Percentiles rank a stretch among this genome's conserved stretches.
phyloP scores from a whole-genome alignment of 2,888 invertebrate species.

The Rugalucina vietnamica region DNA sequence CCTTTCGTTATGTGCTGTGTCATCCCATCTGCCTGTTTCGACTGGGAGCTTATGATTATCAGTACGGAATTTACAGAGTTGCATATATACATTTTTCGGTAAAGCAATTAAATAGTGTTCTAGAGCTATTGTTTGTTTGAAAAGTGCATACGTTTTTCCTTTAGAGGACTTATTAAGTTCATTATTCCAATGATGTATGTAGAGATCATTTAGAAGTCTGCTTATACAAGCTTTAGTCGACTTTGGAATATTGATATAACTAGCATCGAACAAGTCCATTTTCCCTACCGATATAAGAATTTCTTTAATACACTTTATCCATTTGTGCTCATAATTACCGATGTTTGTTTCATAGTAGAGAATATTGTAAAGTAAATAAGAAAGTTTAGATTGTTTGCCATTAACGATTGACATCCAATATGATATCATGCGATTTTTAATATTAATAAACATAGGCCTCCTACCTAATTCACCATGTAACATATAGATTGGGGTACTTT shows the following conservation, averaged over 20 bases:
- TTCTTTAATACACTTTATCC: not conserved
- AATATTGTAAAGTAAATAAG: not conserved
- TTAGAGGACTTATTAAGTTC: not conserved
- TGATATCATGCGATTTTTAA: slow-evolving; percentile 8
- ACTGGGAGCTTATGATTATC: too few relatives aligned
- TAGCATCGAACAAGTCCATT: not conserved
- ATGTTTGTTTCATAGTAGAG: not conserved
- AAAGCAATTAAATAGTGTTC: not conserved
- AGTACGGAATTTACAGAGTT: too few relatives aligned
- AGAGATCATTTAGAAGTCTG: not conserved
- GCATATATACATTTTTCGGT: not conserved
- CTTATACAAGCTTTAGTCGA: not conserved
- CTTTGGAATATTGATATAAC: too few relatives aligned
- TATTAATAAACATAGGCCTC: slow-evolving; percentile 16
- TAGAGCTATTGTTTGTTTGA: not conserved
- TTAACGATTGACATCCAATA: not conserved
- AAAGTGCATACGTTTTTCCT: not conserved
- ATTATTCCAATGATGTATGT: not conserved
- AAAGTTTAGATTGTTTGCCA: not conserved
- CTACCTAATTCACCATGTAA: slow-evolving; percentile 28
- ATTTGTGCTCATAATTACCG: not conserved
- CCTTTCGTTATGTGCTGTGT: too few relatives aligned
- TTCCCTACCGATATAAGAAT: not conserved
- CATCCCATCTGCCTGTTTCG: too few relatives aligned
- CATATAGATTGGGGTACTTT: slow-evolving; percentile 22